Percentiles rank a stretch among this genome's conserved stretches.
phyloP scores from a whole-genome alignment of 2,797 vertebrate species.

The Sebastiscus albofasciatus region DNA sequence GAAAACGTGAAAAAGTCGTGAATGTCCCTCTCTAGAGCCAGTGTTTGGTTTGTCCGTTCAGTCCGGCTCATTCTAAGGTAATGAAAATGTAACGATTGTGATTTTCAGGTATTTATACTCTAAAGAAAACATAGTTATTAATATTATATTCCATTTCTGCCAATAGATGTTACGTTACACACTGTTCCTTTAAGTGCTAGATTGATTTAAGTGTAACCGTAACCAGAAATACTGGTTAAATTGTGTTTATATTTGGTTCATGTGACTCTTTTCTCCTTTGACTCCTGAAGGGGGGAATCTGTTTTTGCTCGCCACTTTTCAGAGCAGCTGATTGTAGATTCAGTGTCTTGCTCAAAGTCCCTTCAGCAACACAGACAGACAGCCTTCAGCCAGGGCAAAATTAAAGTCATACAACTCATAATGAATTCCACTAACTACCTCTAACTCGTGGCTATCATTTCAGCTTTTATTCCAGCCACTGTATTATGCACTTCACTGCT shows the following conservation, averaged over 20 bases:
- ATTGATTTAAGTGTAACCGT: not conserved
- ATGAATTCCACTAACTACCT: conserved; percentile 13
- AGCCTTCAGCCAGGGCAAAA: not conserved
- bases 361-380: not conserved
- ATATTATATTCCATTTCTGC: no score
- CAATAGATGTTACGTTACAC: no score
- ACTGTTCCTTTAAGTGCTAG: not conserved
- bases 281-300: not conserved
- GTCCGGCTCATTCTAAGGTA: no score
- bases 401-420: conserved; percentile 6
- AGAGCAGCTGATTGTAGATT: not conserved
- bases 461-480: not conserved
- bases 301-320: not conserved
- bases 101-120: no score
- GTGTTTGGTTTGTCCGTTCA: no score
- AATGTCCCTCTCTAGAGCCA: no score
- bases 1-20: no score
- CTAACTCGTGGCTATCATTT: conserved; percentile 7
- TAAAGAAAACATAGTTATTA: no score
- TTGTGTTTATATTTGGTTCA: not conserved
- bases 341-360: not conserved
- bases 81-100: no score
- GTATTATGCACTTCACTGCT: conserved; percentile 26
- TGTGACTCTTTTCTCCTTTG: not conserved
- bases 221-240: not conserved